Evolutionary conservation across 1,140 invertebrate species (phyloP).

Genomic region (Musca domestica): DNA sequence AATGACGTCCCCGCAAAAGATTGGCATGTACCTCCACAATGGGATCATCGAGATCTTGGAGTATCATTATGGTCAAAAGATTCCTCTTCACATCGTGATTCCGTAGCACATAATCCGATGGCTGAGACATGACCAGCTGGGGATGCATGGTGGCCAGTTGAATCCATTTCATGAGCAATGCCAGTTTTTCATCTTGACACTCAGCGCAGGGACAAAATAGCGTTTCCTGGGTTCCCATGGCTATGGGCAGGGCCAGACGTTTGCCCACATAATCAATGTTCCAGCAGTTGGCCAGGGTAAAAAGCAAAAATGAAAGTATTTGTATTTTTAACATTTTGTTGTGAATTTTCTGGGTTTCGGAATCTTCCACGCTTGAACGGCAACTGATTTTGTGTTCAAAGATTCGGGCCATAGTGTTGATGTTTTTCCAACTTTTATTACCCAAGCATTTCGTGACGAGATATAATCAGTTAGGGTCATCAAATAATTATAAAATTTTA

Average conservation of each 20-base stretch:
- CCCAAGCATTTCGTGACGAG: not conserved
- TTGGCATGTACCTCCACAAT: slow-evolving; percentile 37
- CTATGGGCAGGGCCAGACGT: not conserved
- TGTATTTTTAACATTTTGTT: not conserved
- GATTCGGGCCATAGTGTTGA: not conserved
- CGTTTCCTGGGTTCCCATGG: not conserved
- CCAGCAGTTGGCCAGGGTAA: not conserved
- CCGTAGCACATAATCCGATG: slow-evolving; percentile 36
- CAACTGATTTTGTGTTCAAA: not conserved
- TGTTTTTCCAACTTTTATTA: not conserved
- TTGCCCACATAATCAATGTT: slow-evolving; percentile 8
- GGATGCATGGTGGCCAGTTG: slow-evolving; percentile 18
- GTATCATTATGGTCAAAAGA: slow-evolving; percentile 36
- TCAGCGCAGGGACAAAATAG: not conserved
- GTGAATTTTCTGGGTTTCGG: not conserved
- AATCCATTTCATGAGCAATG: slow-evolving; percentile 1
- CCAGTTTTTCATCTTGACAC: not conserved
- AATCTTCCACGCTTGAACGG: no score
- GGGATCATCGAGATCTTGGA: slow-evolving; percentile 31
- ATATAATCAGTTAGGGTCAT: not conserved
- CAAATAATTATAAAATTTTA: slow-evolving; percentile 10
- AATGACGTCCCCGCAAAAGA: slow-evolving; percentile 36
- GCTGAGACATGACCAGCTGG: slow-evolving; percentile 35
- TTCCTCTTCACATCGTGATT: slow-evolving; percentile 31
- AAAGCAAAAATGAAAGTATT: not conserved